Percentiles rank a stretch among this genome's conserved stretches.
These are phyloP conservation scores for Oncorhynchus nerka DNA, from an alignment of 2,113 vertebrate genomes.

Conservation along the genomic window DNA sequence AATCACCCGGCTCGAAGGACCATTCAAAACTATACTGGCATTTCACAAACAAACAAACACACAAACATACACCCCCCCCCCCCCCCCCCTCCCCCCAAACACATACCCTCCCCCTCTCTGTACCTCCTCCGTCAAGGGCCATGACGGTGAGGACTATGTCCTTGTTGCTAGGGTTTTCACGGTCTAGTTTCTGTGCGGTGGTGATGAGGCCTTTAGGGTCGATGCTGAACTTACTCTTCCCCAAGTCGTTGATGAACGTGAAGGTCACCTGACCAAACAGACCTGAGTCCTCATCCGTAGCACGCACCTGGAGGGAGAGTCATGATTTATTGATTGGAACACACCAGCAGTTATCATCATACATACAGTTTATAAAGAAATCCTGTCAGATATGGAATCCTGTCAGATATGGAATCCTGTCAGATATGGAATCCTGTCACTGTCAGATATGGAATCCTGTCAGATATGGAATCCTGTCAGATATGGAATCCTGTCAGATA, in stretches of 20 bases:
- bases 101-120: no score
- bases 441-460: no score
- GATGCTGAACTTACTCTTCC: constrained; percentile 86
- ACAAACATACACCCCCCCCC: no score
- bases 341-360: not conserved
- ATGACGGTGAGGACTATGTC: constrained; percentile 88
- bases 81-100: no score
- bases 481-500: no score
- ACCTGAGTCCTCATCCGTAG: constrained; percentile 90
- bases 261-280: constrained; percentile 88
- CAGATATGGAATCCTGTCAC: no score
- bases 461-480: no score
- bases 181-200: constrained; percentile 85
- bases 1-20: no score
- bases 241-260: constrained; percentile 91
- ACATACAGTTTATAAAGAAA: not conserved
- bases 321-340: not conserved
- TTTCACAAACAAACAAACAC: not conserved
- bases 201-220: constrained; percentile 85
- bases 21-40: no score
- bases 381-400: no score
- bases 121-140: constrained; percentile 91
- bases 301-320: constrained; percentile 68
- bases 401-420: no score
- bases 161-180: constrained; percentile 84